Evolutionary conservation across 2,888 invertebrate species (phyloP), one percentile per base, ranked within the genome.

Genomic region (Dugesia japonica): DNA sequence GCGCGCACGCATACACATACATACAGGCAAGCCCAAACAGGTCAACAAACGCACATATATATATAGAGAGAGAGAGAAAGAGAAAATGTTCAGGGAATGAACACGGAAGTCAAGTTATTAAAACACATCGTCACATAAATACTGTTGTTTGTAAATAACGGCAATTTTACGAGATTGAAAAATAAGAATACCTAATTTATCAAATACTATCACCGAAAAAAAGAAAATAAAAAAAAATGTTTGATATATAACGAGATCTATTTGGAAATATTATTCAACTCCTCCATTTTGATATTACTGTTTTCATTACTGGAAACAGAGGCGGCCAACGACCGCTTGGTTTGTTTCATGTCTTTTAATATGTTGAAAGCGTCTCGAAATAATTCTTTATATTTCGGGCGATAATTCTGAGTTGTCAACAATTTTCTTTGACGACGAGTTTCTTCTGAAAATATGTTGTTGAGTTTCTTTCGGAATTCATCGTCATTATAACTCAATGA

Each of bases 331-430:
- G 4, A n/a, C 7, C 56, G n/a, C 23, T 56, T 56, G 56, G 1
- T 56, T n/a, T 88, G 83, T 9, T 76, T 76, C 76, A 76, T 76
- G 20, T 76, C 76, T 23, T 75, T 28, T 23, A 76, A 31, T n/a
- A 75, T 28, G 26, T 27, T 20, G 26, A 76, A 75, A 1, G 76
- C 76, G n/a, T 76, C 76, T 15, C 76, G 76, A 26, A 76, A 76
- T 15, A 76, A 73, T 7, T 77, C 26, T 71, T 77, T 77, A 7
- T 77, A 72, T 71, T 77, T 77, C 1, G 71, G 71, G 23, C 72
- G 72, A 20, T 77, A 72, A 27, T 77, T 28, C 26, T 56, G 27
- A 26, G 31, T 77, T 17, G 42, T 77, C 42, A 72, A 23, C 71
- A 26, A 20, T 38, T 77, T 77, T 20, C 77, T 42, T 31, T 77